Base-by-base conservation (phyloP, 2,797 vertebrate species). In the Syngnathus acus region DNA sequence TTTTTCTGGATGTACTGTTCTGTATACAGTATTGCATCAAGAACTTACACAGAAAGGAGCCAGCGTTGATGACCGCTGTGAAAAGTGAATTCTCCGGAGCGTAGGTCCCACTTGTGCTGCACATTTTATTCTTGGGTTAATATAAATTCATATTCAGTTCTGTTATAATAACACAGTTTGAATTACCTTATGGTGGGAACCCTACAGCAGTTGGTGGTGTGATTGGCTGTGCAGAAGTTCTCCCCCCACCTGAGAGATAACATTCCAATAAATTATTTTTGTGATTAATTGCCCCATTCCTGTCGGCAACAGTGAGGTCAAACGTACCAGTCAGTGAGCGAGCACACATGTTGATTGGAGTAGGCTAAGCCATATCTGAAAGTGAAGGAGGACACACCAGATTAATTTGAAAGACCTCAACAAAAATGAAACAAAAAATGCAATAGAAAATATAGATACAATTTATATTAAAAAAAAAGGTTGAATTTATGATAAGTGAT, bases 11-110 rank as follows among this genome's bases (percentile, higher is more conserved):
- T 50, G 47, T 17, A 19, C 47, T 17, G 17, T 17, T 7, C 47
- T 17, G 47, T 2, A 19, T 5, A 2, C 1, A 0, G 5, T 48
- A 6, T 17, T 19, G 47, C 47, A 2, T 50, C 47, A 19, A 17
- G 47, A 69, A 92, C 92, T 89, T 76, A 92, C 92, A 92, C 5
- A 92, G 68, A 69, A 92, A 90, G 64, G 92, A 76, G 55, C 82
- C 85, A 0, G 83, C 78, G 5, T 88, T 93, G 78, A 92, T 83
- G 17, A 84, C 88, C 42, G 91, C 90, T 55, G 89, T 83, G 53
- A 93, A 93, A 55, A 93, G 86, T 0, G 90, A 90, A 71, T 85
- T 92, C 79, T 92, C 90, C 62, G 91, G 91, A 1, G 72, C 60
- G 1, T 9, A 39, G 10, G 62, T 71, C 76, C 92, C 92, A 83